phyloP scores from a whole-genome alignment of 2,113 vertebrate species.

The Corythaeola cristata region DNA sequence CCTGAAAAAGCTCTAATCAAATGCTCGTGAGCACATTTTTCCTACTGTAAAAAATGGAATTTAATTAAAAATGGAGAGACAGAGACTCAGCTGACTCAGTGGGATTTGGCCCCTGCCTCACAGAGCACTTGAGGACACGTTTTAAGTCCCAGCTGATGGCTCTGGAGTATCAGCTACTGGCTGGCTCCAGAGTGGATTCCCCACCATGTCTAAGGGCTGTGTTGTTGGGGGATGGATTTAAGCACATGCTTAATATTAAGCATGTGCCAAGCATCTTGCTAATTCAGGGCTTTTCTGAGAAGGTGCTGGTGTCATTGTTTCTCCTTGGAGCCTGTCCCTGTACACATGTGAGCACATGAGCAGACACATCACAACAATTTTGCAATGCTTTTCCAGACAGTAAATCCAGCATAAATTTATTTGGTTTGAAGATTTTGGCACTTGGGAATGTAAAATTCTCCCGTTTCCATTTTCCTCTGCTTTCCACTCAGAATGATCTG shows the following conservation, averaged over 20 bases:
- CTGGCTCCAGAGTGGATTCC: neutral
- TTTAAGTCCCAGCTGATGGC: neutral
- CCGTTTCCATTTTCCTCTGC: neutral
- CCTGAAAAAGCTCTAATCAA: neutral
- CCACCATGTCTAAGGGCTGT: neutral
- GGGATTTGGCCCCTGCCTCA: neutral
- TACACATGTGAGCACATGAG: slow-evolving; percentile 5
- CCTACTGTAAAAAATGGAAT: neutral
- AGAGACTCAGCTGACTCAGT: neutral
- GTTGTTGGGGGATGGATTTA: neutral
- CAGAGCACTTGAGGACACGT: neutral
- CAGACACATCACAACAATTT: neutral
- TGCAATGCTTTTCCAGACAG: slow-evolving; percentile 4
- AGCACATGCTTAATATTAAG: neutral
- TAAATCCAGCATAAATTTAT: slow-evolving; percentile 3
- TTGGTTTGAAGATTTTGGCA: slow-evolving; percentile 5
- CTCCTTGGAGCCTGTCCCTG: slow-evolving; percentile 13
- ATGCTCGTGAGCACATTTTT: neutral
- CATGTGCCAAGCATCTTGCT: neutral
- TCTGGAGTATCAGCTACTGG: neutral
- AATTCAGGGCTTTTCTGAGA: neutral
- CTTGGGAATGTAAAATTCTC: neutral
- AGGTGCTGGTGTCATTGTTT: neutral
- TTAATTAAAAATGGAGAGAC: neutral
- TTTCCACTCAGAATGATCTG: neutral